A percentile compares a stretch with the other conserved stretches of the same genome.
phyloP scores from a whole-genome alignment of 2,888 invertebrate species.

The Idaea dimidiata region DNA sequence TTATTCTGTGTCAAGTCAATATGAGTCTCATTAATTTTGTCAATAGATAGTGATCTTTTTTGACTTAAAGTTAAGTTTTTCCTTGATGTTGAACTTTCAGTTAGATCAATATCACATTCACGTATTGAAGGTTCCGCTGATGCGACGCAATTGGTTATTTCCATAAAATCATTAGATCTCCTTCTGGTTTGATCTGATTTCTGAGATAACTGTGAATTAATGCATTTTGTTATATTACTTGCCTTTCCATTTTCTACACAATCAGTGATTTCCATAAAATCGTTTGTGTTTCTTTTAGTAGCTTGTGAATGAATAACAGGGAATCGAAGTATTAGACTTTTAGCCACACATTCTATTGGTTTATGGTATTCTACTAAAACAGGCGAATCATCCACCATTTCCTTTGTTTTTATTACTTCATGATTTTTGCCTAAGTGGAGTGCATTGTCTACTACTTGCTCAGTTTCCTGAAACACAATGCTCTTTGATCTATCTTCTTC shows the following conservation, averaged over 20 bases:
- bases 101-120: conserved; percentile 43
- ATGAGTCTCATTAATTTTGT: neutral
- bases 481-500: conserved; percentile 15
- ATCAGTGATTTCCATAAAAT: conserved; percentile 59
- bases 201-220: conserved; percentile 30
- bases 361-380: conserved; percentile 13
- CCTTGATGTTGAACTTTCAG: conserved; percentile 32
- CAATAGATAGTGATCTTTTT: neutral
- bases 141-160: conserved; percentile 59
- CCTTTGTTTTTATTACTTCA: conserved; percentile 35
- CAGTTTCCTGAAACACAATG: conserved; percentile 23
- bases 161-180: conserved; percentile 60
- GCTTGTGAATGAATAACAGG: conserved; percentile 21
- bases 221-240: conserved; percentile 20
- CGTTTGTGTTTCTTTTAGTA: conserved; percentile 42
- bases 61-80: neutral
- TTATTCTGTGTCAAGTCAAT: conserved; percentile 6
- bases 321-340: neutral
- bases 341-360: conserved; percentile 46
- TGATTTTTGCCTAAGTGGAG: conserved; percentile 15
- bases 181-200: conserved; percentile 41
- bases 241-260: conserved; percentile 7
- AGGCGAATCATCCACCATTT: conserved; percentile 25
- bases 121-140: conserved; percentile 15
- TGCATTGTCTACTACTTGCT: conserved; percentile 24